Evolutionary conservation across 2,888 invertebrate species (phyloP), one percentile per base, ranked within the genome.

Genomic region (Scaptomyza cyrtandrae): DNA sequence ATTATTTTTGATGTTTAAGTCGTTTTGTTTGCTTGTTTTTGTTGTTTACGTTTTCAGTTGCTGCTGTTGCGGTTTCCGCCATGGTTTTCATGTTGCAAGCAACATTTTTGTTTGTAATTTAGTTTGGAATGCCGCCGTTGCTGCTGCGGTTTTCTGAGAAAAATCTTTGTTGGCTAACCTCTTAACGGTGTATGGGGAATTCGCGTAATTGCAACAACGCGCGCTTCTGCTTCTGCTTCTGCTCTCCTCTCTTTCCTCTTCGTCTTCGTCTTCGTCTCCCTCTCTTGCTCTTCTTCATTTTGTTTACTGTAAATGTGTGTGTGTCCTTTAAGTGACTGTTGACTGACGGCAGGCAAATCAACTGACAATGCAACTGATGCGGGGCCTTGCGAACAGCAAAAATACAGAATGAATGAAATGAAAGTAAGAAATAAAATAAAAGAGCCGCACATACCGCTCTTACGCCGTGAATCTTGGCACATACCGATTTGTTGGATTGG

Each of bases 61-160:
- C 61, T 88, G 83, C 71, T 81, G 77, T 70, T 88, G 88, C 69
- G 89, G 89, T 76, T 82, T 88, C 67, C 89, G 86, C 80, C 80
- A 83, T 83, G 72, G 68, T 82, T 78, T 77, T 44, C 78, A 63
- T 76, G 67, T 72, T 80, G 76, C 72, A 64, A 72, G 89, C 88
- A 83, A 89, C 83, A 83, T 83, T 83, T 83, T 83, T 83, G 83
- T 78, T 89, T 85, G 89, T 89, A 83, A 83, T 83, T 83, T 83
- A 89, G 66, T 83, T 89, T 84, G 83, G 83, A 89, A 83, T 83
- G 89, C 85, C 39, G 65, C 37, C 55, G 75, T 52, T 73, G 78
- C 70, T 54, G 55, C 46, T 48, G 77, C 58, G 80, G 80, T 62
- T 81, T 83, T 83, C 86, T 75, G 53, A 89, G 86, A 85, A 83